Evolutionary conservation across 1,140 invertebrate species (phyloP).

Genomic region (Stratiolaelaps scimitus): DNA sequence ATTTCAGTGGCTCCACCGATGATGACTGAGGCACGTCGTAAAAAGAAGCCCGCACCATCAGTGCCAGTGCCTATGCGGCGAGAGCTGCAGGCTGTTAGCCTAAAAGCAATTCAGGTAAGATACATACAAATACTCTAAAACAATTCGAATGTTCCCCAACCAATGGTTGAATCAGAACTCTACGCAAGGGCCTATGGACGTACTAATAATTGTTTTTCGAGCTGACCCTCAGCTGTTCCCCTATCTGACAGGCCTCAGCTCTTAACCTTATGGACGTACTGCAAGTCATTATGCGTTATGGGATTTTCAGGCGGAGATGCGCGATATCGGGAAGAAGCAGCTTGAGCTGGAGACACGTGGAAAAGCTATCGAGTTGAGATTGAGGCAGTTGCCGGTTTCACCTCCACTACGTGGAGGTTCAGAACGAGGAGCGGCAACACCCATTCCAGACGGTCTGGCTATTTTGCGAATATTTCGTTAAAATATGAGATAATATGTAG

Average conservation of each 20-base stretch:
- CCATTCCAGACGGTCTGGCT: too few species aligned
- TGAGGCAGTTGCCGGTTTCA: conserved; percentile 28
- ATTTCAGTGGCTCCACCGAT: conserved; percentile 20
- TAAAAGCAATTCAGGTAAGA: conserved; percentile 27
- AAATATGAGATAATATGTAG: too few species aligned
- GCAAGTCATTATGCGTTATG: conserved; percentile 44
- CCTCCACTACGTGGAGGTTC: conserved; percentile 46
- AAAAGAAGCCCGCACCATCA: conserved; percentile 64
- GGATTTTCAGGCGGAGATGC: conserved; percentile 57
- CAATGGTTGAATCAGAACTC: conserved; percentile 11
- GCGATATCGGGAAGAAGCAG: conserved; percentile 70
- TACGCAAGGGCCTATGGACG: conserved; percentile 22
- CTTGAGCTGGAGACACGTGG: conserved; percentile 76
- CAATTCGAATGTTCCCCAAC: not conserved
- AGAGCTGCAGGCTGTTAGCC: conserved; percentile 42
- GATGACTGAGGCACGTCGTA: conserved; percentile 24
- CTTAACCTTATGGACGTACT: too few species aligned
- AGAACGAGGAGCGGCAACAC: too few species aligned
- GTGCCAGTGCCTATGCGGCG: conserved; percentile 54
- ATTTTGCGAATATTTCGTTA: too few species aligned
- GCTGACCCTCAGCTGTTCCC: too few species aligned
- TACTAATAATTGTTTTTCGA: too few species aligned
- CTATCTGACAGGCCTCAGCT: too few species aligned
- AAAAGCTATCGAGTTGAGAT: conserved; percentile 63
- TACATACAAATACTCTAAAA: conserved; percentile 6